Evolutionary conservation across 2,113 vertebrate species (phyloP).

Genomic region (Phodopus roborovskii): DNA sequence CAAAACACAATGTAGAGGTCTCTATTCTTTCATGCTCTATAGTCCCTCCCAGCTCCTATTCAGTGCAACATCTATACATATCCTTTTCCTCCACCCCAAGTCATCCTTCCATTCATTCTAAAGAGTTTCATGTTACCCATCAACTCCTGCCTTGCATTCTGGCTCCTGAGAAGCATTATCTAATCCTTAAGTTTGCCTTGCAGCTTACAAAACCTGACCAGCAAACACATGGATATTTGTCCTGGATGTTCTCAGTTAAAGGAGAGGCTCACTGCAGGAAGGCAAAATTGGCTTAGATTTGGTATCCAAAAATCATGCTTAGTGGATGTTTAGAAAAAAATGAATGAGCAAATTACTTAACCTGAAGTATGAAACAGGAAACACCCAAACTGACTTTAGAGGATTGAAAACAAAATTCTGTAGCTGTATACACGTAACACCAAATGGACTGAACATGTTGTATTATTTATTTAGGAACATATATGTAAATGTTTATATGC

Average conservation of each 20-base stretch:
- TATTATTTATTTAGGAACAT: not conserved
- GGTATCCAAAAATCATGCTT: not conserved
- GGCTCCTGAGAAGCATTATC: not conserved
- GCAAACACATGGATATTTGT: not conserved
- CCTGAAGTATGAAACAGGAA: conserved; percentile 52
- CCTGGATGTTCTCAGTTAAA: not conserved
- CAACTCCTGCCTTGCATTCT: not conserved
- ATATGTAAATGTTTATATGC: not conserved
- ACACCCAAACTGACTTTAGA: conserved; percentile 21
- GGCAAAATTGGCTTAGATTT: not conserved
- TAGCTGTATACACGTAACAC: not conserved
- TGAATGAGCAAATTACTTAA: conserved; percentile 41
- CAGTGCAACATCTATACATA: fast-evolving
- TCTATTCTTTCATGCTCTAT: not conserved
- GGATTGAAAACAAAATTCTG: conserved; percentile 3
- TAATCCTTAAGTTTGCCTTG: not conserved
- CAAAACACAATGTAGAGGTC: not conserved
- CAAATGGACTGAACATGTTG: not conserved
- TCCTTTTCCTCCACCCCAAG: not conserved
- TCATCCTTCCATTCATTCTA: not conserved
- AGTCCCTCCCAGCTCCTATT: fast-evolving
- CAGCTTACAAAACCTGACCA: not conserved
- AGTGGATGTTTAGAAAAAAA: conserved; percentile 43
- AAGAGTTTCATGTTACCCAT: not conserved
- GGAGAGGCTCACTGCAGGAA: not conserved